Evolutionary conservation across 1,140 invertebrate genomes (phyloP).

Genomic region (Amphibalanus amphitrite): DNA sequence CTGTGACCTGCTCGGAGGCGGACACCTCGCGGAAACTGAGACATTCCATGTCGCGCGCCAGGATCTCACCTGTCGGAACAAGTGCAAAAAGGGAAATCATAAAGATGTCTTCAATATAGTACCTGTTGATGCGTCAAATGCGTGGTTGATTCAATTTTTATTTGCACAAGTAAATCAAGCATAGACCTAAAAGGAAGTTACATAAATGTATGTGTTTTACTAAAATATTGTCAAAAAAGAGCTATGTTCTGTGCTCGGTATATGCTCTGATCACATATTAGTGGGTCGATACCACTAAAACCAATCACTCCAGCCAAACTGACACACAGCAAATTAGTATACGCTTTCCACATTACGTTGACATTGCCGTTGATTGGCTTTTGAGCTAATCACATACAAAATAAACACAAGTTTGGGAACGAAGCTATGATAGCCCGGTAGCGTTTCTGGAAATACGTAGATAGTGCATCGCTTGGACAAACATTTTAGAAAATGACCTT

Average conservation of each 20-base stretch:
- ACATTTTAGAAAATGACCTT: no score
- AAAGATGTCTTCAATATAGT: no score
- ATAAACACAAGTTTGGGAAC: no score
- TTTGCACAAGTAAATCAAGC: background rate
- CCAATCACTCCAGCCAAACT: background rate
- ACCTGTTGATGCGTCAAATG: background rate
- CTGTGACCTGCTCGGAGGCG: slow-evolving; percentile 60
- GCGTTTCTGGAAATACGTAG: no score
- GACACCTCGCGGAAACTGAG: slow-evolving; percentile 66
- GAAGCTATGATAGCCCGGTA: no score
- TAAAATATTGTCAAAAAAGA: no score
- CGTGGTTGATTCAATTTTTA: background rate
- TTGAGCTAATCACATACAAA: no score
- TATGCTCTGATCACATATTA: background rate
- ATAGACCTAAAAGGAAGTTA: no score
- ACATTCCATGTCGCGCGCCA: slow-evolving; percentile 71
- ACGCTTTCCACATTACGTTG: background rate
- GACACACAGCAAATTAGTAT: background rate
- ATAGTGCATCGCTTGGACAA: no score
- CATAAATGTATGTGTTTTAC: no score
- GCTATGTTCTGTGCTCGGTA: no score
- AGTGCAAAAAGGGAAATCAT: background rate
- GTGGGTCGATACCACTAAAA: background rate
- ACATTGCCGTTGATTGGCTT: no score
- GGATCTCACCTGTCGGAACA: slow-evolving; percentile 43